phyloP scores from a whole-genome alignment of 2,113 vertebrate genomes.

The Anarhynchus alexandrinus region DNA sequence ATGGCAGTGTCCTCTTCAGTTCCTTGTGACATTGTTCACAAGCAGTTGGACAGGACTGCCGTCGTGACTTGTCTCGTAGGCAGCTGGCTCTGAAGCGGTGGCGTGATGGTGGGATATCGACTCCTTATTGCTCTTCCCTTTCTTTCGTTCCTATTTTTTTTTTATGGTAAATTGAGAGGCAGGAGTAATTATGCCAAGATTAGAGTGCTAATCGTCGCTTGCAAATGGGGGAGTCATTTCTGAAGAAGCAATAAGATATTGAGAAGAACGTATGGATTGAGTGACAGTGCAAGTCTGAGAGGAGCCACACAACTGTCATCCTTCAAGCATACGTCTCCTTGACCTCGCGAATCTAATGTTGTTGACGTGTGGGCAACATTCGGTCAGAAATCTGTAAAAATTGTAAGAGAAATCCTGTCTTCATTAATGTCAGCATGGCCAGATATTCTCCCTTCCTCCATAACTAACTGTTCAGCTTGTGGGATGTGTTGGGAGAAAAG shows the following conservation, averaged over 20 bases:
- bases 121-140: background rate
- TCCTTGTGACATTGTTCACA: slow-evolving; percentile 8
- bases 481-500: background rate
- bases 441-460: background rate
- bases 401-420: background rate
- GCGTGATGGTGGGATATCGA: background rate
- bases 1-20: background rate
- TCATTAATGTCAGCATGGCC: background rate
- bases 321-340: background rate
- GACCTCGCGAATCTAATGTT: background rate
- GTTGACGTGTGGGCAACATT: background rate
- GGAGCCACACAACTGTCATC: background rate
- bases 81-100: background rate
- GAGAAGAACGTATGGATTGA: background rate
- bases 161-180: background rate
- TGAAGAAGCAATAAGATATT: background rate
- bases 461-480: background rate
- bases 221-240: slow-evolving; percentile 6
- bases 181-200: slow-evolving; percentile 13
- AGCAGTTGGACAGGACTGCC: background rate
- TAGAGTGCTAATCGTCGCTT: slow-evolving; percentile 14
- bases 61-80: background rate
- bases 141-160: background rate
- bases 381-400: background rate
- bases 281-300: background rate